A percentile compares a stretch with the other conserved stretches of the same genome.
Evolutionary conservation across 2,797 vertebrate species (phyloP).

Genomic region (Carapus acus): DNA sequence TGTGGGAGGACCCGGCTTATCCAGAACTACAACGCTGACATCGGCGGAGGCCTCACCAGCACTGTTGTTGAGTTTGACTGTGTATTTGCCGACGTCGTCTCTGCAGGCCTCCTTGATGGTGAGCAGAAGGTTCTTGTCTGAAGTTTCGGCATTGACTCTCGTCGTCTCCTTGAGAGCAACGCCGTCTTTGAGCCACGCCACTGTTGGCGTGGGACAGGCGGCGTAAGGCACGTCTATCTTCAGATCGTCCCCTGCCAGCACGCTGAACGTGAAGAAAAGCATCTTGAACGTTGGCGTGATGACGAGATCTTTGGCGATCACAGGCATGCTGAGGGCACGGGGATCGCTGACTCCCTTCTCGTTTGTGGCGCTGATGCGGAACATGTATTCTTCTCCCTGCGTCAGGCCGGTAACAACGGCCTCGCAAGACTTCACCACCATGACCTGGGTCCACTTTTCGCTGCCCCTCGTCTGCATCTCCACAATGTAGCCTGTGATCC

Average conservation of each 20-base stretch:
- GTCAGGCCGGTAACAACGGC: slow-evolving; percentile 86
- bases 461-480: slow-evolving; percentile 97
- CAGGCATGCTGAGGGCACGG: slow-evolving; percentile 84
- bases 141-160: slow-evolving; percentile 87
- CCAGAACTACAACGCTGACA: slow-evolving; percentile 86
- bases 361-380: slow-evolving; percentile 91
- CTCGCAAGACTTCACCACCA: slow-evolving; percentile 87
- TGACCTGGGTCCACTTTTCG: slow-evolving; percentile 91
- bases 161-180: slow-evolving; percentile 89
- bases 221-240: slow-evolving; percentile 91
- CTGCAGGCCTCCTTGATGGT: slow-evolving; percentile 90
- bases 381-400: slow-evolving; percentile 93
- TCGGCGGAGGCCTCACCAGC: slow-evolving; percentile 84
- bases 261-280: slow-evolving; percentile 87
- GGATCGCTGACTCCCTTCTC: slow-evolving; percentile 97
- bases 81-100: slow-evolving; percentile 92
- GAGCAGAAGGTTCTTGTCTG: slow-evolving; percentile 79
- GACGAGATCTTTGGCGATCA: slow-evolving; percentile 91
- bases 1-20: slow-evolving; percentile 95
- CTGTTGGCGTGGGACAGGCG: slow-evolving; percentile 83
- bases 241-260: slow-evolving; percentile 91
- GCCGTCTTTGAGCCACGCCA: slow-evolving; percentile 87
- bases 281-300: slow-evolving; percentile 89
- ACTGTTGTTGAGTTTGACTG: slow-evolving; percentile 83
- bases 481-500: slow-evolving; percentile 92